These are phyloP conservation scores for Paramormyrops hopkinsi DNA, from an alignment of 2,797 vertebrate genomes.

Conservation along the genomic window DNA sequence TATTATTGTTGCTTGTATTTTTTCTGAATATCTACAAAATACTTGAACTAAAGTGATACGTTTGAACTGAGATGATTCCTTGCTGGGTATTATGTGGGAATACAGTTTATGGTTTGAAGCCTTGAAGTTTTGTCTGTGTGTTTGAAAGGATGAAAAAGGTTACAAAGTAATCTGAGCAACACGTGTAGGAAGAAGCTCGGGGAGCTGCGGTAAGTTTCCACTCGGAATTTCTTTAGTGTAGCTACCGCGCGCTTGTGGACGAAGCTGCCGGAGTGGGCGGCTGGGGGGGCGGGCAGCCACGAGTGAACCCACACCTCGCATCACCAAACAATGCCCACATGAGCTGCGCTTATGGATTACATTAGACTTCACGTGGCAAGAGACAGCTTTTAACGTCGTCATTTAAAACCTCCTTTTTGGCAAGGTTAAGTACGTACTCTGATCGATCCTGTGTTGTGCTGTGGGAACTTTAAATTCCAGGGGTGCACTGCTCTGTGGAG, in stretches of 20 bases:
- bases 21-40: neutral
- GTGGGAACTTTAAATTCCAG: slow-evolving; percentile 2
- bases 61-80: neutral
- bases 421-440: neutral
- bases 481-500: neutral
- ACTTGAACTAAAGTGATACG: neutral
- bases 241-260: neutral
- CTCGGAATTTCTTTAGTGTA: neutral
- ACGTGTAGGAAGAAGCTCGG: neutral
- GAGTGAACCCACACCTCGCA: neutral
- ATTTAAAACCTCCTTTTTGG: slow-evolving; percentile 22
- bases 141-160: neutral
- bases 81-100: neutral
- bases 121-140: neutral
- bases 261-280: neutral
- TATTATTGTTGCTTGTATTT: neutral
- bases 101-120: neutral
- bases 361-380: slow-evolving; percentile 13
- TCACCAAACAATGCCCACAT: neutral
- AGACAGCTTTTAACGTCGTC: slow-evolving; percentile 3
- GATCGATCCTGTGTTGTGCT: neutral
- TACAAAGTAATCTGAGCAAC: neutral
- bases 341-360: neutral
- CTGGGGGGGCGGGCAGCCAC: neutral
- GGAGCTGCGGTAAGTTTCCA: neutral